These are phyloP conservation scores for Dysdera silvatica DNA, from an alignment of 1,140 invertebrate species.

Conservation along the genomic window DNA sequence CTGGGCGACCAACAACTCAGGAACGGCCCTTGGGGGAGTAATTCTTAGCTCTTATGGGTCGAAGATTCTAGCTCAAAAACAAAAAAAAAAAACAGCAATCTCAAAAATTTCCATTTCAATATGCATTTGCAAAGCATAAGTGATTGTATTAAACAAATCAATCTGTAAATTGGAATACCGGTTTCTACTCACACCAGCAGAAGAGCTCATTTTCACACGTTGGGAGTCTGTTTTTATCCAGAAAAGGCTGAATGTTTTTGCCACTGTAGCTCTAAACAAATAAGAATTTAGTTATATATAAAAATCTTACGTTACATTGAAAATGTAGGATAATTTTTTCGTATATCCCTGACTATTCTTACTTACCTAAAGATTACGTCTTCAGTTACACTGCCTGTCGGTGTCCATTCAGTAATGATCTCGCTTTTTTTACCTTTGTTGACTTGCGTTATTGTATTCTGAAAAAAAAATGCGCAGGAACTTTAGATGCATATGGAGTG, in stretches of 20 bases:
- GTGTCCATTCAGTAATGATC: conserved; percentile 8
- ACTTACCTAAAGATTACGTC: conserved; percentile 17
- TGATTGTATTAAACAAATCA: not conserved
- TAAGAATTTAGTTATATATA: not conserved
- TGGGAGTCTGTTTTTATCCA: conserved; percentile 17
- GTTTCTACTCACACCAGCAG: not conserved
- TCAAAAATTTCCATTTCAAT: no score
- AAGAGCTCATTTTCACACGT: not conserved
- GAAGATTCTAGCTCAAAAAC: no score
- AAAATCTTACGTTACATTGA: not conserved
- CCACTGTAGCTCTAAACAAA: conserved; percentile 23
- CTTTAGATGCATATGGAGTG: no score
- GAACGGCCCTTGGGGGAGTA: no score
- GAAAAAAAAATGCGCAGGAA: not conserved
- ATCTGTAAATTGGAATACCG: conserved; percentile 5
- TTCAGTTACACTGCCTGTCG: not conserved
- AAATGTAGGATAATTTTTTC: not conserved
- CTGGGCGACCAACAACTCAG: no score
- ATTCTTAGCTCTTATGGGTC: no score
- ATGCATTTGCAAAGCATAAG: no score
- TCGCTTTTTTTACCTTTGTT: not conserved
- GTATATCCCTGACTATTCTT: no score
- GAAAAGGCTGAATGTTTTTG: conserved; percentile 19
- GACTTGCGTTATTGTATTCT: conserved; percentile 5
- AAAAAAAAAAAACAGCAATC: no score